These are phyloP conservation scores for Sinocyclocheilus grahami DNA, from an alignment of 2,113 vertebrate species.

Conservation along the genomic window DNA sequence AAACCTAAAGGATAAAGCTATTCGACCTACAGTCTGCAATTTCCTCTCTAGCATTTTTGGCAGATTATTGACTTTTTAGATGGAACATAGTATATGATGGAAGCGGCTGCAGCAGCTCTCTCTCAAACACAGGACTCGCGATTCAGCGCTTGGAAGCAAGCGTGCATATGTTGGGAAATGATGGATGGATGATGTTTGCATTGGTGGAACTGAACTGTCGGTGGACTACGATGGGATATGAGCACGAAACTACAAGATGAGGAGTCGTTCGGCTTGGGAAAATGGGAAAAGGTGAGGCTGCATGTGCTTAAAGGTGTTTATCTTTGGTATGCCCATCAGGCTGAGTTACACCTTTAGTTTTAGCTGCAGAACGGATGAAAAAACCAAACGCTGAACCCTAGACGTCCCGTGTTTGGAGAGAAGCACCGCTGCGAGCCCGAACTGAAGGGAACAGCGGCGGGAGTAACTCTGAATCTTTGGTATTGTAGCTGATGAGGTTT, in stretches of 20 bases:
- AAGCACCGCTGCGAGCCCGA: background rate
- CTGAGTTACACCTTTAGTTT: slow-evolving; percentile 57
- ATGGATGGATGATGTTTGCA: background rate
- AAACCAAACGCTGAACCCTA: slow-evolving; percentile 59
- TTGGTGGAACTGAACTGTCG: background rate
- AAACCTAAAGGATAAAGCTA: slow-evolving; percentile 88
- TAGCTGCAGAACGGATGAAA: slow-evolving; percentile 45
- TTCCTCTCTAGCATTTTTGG: slow-evolving; percentile 70
- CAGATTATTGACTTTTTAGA: slow-evolving; percentile 57
- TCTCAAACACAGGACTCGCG: slow-evolving; percentile 67
- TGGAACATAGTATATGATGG: background rate
- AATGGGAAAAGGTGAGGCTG: background rate
- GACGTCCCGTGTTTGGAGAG: slow-evolving; percentile 67
- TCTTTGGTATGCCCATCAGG: slow-evolving; percentile 44
- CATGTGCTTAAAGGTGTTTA: slow-evolving; percentile 42
- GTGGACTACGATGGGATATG: background rate
- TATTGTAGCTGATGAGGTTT: slow-evolving; percentile 99
- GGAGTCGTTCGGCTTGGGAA: background rate
- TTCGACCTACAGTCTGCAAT: slow-evolving; percentile 86
- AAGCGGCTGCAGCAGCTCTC: slow-evolving; percentile 45
- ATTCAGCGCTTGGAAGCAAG: slow-evolving; percentile 41
- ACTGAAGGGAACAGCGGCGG: slow-evolving; percentile 71
- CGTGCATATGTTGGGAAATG: background rate
- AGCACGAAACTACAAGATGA: background rate
- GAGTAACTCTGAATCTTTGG: slow-evolving; percentile 95